These are phyloP conservation scores for Schizaphis graminum DNA, from an alignment of 2,888 invertebrate species.

Conservation along the genomic window DNA sequence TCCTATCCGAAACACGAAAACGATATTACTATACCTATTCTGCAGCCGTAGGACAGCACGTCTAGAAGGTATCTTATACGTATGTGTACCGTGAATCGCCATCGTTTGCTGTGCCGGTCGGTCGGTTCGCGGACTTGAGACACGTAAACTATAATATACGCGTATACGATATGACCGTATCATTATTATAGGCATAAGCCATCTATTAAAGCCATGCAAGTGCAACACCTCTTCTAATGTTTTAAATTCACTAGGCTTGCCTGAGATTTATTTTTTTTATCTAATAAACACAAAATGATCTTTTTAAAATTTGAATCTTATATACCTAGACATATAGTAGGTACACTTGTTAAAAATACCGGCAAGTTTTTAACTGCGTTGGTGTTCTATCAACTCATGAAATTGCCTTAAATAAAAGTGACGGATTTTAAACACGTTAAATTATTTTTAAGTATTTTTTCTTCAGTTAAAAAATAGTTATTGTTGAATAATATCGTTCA, in stretches of 20 bases:
- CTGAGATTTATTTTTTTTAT: neutral
- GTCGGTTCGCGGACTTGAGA: neutral
- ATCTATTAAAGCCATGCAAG: neutral
- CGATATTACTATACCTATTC: neutral
- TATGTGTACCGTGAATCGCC: neutral
- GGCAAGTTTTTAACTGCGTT: neutral
- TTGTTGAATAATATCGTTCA: neutral
- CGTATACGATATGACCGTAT: no score
- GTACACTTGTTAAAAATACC: neutral
- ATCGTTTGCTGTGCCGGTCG: neutral
- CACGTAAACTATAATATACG: neutral
- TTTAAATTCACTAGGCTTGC: neutral
- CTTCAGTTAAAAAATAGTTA: neutral
- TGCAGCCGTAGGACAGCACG: no score
- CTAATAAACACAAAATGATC: neutral
- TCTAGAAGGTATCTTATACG: neutral
- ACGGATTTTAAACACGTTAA: neutral
- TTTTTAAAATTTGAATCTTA: neutral
- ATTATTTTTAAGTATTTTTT: neutral
- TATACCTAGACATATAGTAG: no score
- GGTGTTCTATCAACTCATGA: neutral
- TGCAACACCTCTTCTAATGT: neutral
- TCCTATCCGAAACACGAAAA: slow-evolving; percentile 17
- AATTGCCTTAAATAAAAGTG: neutral
- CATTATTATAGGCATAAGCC: no score